Conservation (phyloP, 2,797 vertebrate species). For the Gymnopithys bicolor region DNA sequence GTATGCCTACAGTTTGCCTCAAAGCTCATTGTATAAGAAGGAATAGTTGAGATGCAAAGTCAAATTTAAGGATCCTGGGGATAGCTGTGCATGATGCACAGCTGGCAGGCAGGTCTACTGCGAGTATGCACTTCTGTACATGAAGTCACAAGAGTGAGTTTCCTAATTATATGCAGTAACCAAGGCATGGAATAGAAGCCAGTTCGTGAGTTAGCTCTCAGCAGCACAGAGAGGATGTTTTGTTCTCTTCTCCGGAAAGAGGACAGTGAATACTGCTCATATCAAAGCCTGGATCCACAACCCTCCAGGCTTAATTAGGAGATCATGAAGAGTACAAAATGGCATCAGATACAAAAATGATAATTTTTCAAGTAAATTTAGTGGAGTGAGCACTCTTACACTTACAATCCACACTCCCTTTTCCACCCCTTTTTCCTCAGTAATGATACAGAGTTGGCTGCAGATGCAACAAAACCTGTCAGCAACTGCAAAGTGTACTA, state of each 20-base stretch:
- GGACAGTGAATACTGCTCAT: background rate
- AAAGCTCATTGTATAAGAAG: background rate
- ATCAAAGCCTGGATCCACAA: constrained; percentile 2
- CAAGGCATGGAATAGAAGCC: constrained; percentile 10
- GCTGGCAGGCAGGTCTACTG: background rate
- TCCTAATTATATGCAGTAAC: background rate
- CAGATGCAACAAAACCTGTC: constrained; percentile 47
- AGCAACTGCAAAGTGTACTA: constrained; percentile 5
- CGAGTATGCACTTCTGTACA: background rate
- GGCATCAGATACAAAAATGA: background rate
- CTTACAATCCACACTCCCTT: background rate
- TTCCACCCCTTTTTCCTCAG: background rate
- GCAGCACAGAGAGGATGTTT: background rate
- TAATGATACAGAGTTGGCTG: constrained; percentile 26
- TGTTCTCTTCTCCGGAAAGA: background rate
- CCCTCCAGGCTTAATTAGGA: constrained; percentile 10
- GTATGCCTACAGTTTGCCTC: background rate
- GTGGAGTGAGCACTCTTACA: background rate
- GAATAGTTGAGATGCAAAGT: background rate
- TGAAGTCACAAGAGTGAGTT: background rate
- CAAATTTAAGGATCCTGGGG: background rate
- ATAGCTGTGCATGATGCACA: background rate
- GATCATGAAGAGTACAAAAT: background rate
- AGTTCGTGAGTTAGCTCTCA: background rate
- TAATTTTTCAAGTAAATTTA: constrained; percentile 22